Conservation (phyloP, 2,888 invertebrate genomes). For the Sinohyriopsis cumingii region DNA sequence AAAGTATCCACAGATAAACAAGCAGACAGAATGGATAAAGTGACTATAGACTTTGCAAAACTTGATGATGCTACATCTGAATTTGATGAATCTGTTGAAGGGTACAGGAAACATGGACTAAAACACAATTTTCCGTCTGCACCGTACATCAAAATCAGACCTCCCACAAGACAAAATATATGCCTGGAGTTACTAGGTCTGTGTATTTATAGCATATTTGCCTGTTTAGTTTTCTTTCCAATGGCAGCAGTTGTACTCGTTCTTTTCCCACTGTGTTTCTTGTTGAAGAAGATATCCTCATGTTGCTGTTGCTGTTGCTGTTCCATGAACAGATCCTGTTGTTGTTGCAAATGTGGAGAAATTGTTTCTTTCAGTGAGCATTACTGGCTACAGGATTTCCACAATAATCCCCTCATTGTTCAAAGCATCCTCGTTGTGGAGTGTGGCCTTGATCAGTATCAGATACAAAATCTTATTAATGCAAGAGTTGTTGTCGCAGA, state of each 20-base stretch:
- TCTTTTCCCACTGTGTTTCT: slow-evolving; percentile 68
- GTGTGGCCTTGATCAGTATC: slow-evolving; percentile 72
- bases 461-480: slow-evolving; percentile 73
- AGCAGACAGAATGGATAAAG: slow-evolving; percentile 6
- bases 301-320: slow-evolving; percentile 63
- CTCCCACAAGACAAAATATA: slow-evolving; percentile 72
- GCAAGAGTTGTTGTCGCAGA: slow-evolving; percentile 72
- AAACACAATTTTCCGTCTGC: slow-evolving; percentile 66
- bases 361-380: slow-evolving; percentile 72
- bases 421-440: slow-evolving; percentile 75
- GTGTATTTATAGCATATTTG: slow-evolving; percentile 65
- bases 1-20: no score
- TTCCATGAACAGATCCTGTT: slow-evolving; percentile 32
- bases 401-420: slow-evolving; percentile 70
- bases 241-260: slow-evolving; percentile 70
- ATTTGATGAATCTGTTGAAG: slow-evolving; percentile 30
- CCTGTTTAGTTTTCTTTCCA: slow-evolving; percentile 73
- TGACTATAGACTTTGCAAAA: slow-evolving; percentile 18
- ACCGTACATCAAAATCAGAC: slow-evolving; percentile 70
- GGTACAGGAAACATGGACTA: slow-evolving; percentile 46
- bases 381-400: slow-evolving; percentile 71
- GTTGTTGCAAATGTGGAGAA: slow-evolving; percentile 64
- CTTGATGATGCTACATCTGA: slow-evolving; percentile 12
- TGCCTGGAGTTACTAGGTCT: slow-evolving; percentile 52
- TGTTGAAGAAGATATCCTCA: slow-evolving; percentile 61